Conservation (phyloP, 2,797 vertebrate genomes). For the Rhodeus uyekii region DNA sequence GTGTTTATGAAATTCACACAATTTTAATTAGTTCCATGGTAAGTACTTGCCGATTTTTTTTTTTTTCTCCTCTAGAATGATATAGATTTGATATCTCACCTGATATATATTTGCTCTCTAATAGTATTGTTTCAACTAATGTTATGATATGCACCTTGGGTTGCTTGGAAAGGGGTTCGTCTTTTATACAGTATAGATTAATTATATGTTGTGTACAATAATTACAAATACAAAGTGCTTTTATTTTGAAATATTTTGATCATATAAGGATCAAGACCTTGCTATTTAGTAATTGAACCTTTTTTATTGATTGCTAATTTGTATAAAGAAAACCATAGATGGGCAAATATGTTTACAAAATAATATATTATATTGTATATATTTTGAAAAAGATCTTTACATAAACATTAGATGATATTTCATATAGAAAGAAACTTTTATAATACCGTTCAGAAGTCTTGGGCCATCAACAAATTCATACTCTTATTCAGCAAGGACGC, state of each 20-base stretch:
- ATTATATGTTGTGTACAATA: not conserved
- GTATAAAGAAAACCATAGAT: not conserved
- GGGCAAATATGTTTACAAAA: not conserved
- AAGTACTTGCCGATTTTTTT: not conserved
- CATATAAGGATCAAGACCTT: not conserved
- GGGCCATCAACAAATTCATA: not conserved
- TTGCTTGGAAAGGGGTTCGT: not conserved
- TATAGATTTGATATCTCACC: too few relatives aligned
- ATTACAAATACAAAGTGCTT: not conserved
- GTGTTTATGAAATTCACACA: too few relatives aligned
- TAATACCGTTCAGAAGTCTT: not conserved
- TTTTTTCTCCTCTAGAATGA: not conserved
- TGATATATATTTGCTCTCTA: not conserved
- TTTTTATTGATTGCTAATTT: too few relatives aligned
- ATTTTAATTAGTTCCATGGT: too few relatives aligned
- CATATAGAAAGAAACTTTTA: not conserved
- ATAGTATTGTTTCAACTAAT: not conserved
- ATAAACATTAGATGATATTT: not conserved
- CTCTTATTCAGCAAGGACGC: not conserved
- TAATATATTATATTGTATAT: not conserved
- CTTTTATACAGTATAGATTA: not conserved
- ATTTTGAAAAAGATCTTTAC: too few relatives aligned
- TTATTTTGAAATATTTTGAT: not conserved
- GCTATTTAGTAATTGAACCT: not conserved
- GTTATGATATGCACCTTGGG: not conserved